These are phyloP conservation scores for pig (Sus scrofa) DNA, from an alignment of 2,113 vertebrate species.

Conservation along the genomic window DNA sequence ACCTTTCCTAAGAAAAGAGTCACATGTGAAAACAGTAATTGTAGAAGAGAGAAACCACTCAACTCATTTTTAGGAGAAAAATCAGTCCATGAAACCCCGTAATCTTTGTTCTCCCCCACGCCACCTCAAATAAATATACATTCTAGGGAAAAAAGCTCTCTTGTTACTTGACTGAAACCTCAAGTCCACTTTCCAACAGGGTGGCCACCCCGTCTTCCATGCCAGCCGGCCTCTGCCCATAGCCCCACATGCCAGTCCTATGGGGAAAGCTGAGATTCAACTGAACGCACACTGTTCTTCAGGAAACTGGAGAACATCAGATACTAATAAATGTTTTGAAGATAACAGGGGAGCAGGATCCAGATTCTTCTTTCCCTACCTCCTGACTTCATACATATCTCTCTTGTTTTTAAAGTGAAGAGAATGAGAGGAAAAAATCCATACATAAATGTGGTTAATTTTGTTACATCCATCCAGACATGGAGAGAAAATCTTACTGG, in stretches of 20 bases:
- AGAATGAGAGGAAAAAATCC: background rate
- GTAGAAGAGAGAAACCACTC: background rate
- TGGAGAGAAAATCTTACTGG: background rate
- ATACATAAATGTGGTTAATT: rapidly evolving
- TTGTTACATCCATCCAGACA: background rate
- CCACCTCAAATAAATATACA: background rate
- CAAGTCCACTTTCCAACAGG: too few relatives aligned
- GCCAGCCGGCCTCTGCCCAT: background rate
- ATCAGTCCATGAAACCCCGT: rapidly evolving
- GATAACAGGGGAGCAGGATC: background rate
- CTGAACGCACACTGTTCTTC: background rate
- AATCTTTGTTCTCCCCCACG: too few relatives aligned
- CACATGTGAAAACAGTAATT: rapidly evolving
- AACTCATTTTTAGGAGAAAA: background rate
- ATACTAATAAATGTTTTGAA: rapidly evolving
- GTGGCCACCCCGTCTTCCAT: background rate
- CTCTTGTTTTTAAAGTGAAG: background rate
- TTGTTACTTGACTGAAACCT: rapidly evolving
- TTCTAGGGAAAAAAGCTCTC: background rate
- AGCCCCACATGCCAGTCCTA: rapidly evolving
- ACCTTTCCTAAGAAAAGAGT: background rate
- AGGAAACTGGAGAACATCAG: background rate
- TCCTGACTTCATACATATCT: rapidly evolving
- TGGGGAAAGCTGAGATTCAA: background rate
- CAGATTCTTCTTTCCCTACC: background rate